Evolutionary conservation across 1,140 invertebrate genomes (phyloP).

Genomic region (Atta texana): DNA sequence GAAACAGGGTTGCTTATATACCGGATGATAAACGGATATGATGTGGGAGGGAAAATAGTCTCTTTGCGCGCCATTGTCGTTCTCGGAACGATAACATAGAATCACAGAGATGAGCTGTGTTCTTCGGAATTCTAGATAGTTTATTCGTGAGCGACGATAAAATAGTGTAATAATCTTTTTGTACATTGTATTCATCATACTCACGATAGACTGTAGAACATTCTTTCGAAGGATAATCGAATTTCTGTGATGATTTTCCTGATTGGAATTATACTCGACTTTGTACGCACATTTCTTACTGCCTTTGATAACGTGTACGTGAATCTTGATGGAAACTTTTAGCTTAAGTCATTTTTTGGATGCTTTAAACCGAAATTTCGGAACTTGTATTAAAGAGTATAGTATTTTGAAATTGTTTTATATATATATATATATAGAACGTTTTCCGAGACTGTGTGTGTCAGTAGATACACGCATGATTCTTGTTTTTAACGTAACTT

Average conservation of each 20-base stretch:
- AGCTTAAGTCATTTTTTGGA: constrained; percentile 59
- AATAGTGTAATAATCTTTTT: constrained; percentile 12
- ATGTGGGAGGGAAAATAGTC: not conserved
- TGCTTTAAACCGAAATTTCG: constrained; percentile 57
- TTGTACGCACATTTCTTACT: constrained; percentile 66
- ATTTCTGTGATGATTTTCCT: constrained; percentile 53
- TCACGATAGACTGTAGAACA: constrained; percentile 17
- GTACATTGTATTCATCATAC: constrained; percentile 18
- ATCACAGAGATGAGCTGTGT: constrained; percentile 21
- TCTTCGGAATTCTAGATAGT: constrained; percentile 41
- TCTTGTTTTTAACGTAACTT: constrained; percentile 51
- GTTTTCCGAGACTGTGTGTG: constrained; percentile 33
- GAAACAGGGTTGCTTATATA: constrained; percentile 61
- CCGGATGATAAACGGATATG: constrained; percentile 2
- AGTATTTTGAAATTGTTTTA: constrained; percentile 57
- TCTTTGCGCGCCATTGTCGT: constrained; percentile 21
- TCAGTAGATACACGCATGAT: not conserved
- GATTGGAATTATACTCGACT: constrained; percentile 48
- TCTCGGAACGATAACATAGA: not conserved
- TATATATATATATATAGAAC: constrained; percentile 26
- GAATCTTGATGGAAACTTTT: constrained; percentile 49
- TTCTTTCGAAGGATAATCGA: constrained; percentile 42
- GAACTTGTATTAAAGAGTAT: constrained; percentile 4
- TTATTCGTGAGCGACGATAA: constrained; percentile 26
- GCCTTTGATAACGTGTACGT: constrained; percentile 39